Base-by-base conservation (phyloP, 2,113 vertebrate genomes). In the Spea multiplicata region DNA sequence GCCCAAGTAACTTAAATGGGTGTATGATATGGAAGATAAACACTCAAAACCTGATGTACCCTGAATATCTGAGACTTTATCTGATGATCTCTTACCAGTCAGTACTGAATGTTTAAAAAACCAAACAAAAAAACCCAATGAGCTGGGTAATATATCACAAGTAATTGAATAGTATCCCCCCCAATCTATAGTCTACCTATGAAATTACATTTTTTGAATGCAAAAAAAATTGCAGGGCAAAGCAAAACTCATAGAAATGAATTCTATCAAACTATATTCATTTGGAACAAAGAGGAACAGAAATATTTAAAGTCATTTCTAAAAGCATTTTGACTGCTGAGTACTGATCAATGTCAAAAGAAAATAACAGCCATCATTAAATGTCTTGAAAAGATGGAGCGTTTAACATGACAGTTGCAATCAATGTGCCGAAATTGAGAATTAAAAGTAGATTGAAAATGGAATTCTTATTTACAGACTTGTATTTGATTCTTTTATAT, bases 351-450 rank as follows among this genome's bases (percentile, higher is more conserved):
- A 70, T 70, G 55, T 70, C 75, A 71, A 62, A 59, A 71, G 45
- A 70, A 78, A 64, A 78, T 78, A 62, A 78, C 49, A 71, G 67
- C 17, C 47, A 30, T 50, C 57, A 70, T 64, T 77, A 62, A 61
- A 71, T 52, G 47, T 71, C 47, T 78, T 71, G 16, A 78, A 78
- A 78, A 64, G 75, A 70, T 8, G 47, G 46, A 61, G 47, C 49
- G 64, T 78, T 78, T 62, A 46, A 71, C 67, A 17, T 78, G 75
- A 78, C 75, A 78, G 75, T 49, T 48, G 55, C 50, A 78, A 78
- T 71, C 75, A 78, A 50, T 71, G 55, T 78, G 16, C 47, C 50
- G 67, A 64, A 78, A 68, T 68, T 52, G 50, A n/a, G 48, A 75
- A 70, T 70, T 71, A 78, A 71, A 68, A 78, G 52, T 69, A 71